Evolutionary conservation across 2,888 invertebrate species (phyloP), one percentile per base, ranked within the genome.

Genomic region (Boloria selene): DNA sequence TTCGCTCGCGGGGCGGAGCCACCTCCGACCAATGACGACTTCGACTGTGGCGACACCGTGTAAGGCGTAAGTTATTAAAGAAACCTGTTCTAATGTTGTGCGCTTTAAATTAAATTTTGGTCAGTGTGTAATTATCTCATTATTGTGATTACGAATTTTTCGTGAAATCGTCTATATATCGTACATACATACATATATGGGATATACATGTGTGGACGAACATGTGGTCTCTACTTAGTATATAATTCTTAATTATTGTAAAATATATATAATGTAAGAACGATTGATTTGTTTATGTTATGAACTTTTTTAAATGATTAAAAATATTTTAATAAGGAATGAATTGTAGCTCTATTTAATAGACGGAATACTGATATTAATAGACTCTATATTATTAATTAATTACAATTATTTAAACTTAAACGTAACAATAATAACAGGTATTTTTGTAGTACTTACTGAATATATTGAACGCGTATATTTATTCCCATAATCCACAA

Each of bases 11-110:
- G 92, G 93, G 92, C 92, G 92, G 91, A 89, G 92, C 79, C 90
- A 87, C 82, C 82, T 83, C 80, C 85, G 83, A 87, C 93, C 93
- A 93, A 93, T 93, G 87, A 88, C 88, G 79, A 86, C 84, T 84
- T 86, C 80, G 86, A 86, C 84, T 86, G 85, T 84, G 86, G 90
- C 91, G 90, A 90, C 89, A 88, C 88, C 87, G 90, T 87, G 90
- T 86, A 91, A 91, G 92, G 92, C 90, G 91, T 90, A 88, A 86
- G 92, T 90, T 90, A 89, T 90, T 90, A 90, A 92, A 88, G 87
- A 91, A 93, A 93, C 92, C 92, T 88, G 92, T 93, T 92, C 91
- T 92, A 92, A 92, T 92, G 89, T 90, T 88, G 90, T 85, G 88
- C 88, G 89, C 87, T 88, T 92, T 91, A 90, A 93, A 92, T 92